These are phyloP conservation scores for Chaetodon trifasciatus DNA, from an alignment of 2,797 vertebrate species.

Conservation along the genomic window DNA sequence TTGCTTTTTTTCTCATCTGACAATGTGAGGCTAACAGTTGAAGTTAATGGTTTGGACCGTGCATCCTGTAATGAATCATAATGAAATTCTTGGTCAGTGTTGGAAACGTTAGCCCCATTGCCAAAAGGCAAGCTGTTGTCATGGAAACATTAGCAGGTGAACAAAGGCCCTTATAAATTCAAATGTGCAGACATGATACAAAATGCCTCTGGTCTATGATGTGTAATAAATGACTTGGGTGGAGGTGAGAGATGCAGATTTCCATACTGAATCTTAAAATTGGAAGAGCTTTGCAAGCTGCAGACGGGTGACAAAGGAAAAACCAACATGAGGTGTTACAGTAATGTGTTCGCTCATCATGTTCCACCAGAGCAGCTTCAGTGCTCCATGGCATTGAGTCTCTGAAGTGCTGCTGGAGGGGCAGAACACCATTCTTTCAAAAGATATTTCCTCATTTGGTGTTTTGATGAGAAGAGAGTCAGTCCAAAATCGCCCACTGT, in stretches of 20 bases:
- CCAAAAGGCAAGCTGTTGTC: constrained; percentile 55
- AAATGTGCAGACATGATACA: constrained; percentile 33
- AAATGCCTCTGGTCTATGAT: constrained; percentile 19
- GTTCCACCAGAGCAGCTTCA: too few relatives aligned
- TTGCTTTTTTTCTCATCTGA: constrained; percentile 4
- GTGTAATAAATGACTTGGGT: constrained; percentile 1
- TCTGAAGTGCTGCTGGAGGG: too few relatives aligned
- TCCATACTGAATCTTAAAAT: constrained; percentile 11
- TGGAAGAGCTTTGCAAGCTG: constrained; percentile 29
- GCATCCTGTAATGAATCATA: constrained; percentile 3
- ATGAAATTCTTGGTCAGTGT: constrained; percentile 20
- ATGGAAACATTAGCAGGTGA: constrained; percentile 64
- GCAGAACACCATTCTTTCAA: too few relatives aligned
- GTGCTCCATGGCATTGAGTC: too few relatives aligned
- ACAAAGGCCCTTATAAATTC: constrained; percentile 32
- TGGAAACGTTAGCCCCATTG: constrained; percentile 6
- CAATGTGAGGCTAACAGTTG: not conserved
- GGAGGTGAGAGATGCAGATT: not conserved
- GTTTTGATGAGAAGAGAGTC: too few relatives aligned
- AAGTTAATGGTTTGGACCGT: constrained; percentile 14
- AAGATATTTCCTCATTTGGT: too few relatives aligned
- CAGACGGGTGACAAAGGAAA: too few relatives aligned
- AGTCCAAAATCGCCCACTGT: too few relatives aligned
- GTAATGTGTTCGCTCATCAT: too few relatives aligned
- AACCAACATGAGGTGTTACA: too few relatives aligned